phyloP scores from a whole-genome alignment of 2,113 vertebrate species.

The Rafetus swinhoei region DNA sequence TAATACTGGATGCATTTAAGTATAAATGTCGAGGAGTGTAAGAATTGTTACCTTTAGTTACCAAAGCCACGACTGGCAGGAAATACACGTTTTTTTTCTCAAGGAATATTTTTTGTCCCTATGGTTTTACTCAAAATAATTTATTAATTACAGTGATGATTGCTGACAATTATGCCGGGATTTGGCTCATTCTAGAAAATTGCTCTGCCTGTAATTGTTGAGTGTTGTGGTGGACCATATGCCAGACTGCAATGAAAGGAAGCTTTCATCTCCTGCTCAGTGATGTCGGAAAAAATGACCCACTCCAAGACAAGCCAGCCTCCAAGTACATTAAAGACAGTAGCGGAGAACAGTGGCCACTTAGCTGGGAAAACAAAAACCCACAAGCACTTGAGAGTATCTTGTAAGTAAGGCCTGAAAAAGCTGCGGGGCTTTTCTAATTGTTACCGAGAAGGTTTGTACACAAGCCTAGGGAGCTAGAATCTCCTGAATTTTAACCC shows the following conservation, averaged over 20 bases:
- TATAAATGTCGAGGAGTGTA: neutral
- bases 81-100: neutral
- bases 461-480: neutral
- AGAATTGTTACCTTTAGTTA: neutral
- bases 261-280: neutral
- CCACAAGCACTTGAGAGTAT: neutral
- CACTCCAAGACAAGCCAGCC: neutral
- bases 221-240: neutral
- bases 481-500: neutral
- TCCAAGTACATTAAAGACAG: neutral
- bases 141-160: neutral
- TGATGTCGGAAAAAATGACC: neutral
- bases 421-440: neutral
- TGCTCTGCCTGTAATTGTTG: neutral
- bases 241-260: neutral
- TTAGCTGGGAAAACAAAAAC: neutral
- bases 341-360: neutral
- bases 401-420: neutral
- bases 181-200: neutral
- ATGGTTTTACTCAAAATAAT: conserved; percentile 12
- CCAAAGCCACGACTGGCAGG: neutral
- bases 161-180: neutral
- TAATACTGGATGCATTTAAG: conserved; percentile 57
- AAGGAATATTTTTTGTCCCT: conserved; percentile 8
- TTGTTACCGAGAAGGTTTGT: neutral